A percentile compares a stretch with the other conserved stretches of the same genome.
These are phyloP conservation scores for Galaxea fascicularis DNA, from an alignment of 92 coral and sea anemone species.

Conservation along the genomic window DNA sequence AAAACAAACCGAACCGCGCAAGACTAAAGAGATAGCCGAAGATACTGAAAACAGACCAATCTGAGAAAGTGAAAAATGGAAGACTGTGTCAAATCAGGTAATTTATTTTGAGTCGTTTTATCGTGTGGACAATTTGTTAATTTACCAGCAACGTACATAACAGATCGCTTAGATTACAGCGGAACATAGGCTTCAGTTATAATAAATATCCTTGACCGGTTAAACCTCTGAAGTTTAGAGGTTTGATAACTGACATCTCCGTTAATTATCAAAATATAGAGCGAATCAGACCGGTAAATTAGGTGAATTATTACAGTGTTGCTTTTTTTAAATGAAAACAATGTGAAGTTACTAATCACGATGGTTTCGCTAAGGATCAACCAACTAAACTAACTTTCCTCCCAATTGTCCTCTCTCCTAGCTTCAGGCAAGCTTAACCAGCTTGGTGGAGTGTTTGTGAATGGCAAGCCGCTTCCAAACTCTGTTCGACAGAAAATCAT, in stretches of 20 bases:
- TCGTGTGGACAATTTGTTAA: neutral
- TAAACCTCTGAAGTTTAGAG: neutral
- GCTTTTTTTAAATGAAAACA: no score
- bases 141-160: neutral
- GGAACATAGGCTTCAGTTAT: no score
- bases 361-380: neutral
- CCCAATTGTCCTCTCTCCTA: neutral
- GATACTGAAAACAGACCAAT: neutral
- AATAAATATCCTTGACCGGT: neutral
- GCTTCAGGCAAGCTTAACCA: slow-evolving; percentile 88
- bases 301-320: neutral
- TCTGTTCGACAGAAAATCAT: slow-evolving; percentile 89
- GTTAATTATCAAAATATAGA: neutral
- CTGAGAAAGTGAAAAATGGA: slow-evolving; percentile 30
- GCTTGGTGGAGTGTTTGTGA: slow-evolving; percentile 96
- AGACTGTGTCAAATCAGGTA: slow-evolving; percentile 60
- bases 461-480: slow-evolving; percentile 95
- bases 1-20: slow-evolving; percentile 19
- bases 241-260: neutral
- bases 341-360: neutral
- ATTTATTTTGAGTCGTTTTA: neutral
- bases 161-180: neutral
- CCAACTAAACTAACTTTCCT: neutral
- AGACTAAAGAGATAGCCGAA: neutral
- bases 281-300: neutral